A percentile compares a stretch with the other conserved stretches of the same genome.
Evolutionary conservation across 1,140 invertebrate genomes (phyloP).

Genomic region (Saxidomus purpurata): DNA sequence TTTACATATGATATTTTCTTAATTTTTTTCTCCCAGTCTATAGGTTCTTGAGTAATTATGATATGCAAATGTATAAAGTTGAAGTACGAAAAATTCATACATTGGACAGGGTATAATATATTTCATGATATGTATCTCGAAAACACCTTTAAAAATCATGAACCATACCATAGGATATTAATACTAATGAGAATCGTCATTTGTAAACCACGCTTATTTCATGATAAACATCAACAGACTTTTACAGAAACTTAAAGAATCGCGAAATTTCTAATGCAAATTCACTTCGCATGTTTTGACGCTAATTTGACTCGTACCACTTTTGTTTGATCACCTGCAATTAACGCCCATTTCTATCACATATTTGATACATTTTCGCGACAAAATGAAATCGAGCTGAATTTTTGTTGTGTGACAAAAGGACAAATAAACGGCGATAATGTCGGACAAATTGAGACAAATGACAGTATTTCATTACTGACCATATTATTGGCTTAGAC

Average conservation of each 20-base stretch:
- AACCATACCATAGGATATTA: not conserved
- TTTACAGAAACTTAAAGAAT: not conserved
- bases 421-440: not conserved
- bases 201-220: conserved; percentile 1
- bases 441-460: conserved; percentile 33
- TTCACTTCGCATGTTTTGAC: not conserved
- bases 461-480: conserved; percentile 30
- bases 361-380: not conserved
- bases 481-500: conserved; percentile 10
- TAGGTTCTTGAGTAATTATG: not conserved
- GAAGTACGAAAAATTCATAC: not conserved
- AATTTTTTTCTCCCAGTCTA: not conserved
- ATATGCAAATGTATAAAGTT: not conserved
- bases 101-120: not conserved
- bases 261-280: conserved; percentile 17
- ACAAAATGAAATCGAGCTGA: not conserved
- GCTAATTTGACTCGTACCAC: conserved; percentile 3
- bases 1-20: not conserved
- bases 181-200: not conserved
- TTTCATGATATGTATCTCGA: conserved; percentile 24
- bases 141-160: conserved; percentile 18
- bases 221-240: not conserved
- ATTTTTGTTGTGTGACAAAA: conserved; percentile 17
- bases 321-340: not conserved
- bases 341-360: not conserved